Percentiles rank a stretch among this genome's conserved stretches.
These are phyloP conservation scores for Vanacampus margaritifer DNA, from an alignment of 2,113 vertebrate genomes.

Conservation along the genomic window DNA sequence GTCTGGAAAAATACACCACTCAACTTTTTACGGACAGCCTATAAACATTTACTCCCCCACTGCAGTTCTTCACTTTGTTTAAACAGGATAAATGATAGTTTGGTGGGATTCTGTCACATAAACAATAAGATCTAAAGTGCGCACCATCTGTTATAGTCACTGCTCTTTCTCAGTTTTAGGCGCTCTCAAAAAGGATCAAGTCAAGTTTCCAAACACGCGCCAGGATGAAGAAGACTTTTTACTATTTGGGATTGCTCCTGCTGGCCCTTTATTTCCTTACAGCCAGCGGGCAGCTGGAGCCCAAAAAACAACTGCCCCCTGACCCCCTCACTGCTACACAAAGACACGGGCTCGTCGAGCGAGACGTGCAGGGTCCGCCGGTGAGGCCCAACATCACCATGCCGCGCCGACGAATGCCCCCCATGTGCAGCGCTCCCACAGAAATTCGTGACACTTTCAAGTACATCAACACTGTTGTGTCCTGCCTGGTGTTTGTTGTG, in stretches of 20 bases:
- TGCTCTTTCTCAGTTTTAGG: slow-evolving; percentile 24
- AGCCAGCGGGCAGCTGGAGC: slow-evolving; percentile 53
- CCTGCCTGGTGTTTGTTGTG: slow-evolving; percentile 87
- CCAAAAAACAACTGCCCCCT: slow-evolving; percentile 8
- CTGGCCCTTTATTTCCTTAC: slow-evolving; percentile 34
- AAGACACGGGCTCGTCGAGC: slow-evolving; percentile 39
- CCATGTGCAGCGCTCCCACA: slow-evolving; percentile 77
- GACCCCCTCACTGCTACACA: slow-evolving; percentile 30
- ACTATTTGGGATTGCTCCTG: slow-evolving; percentile 40
- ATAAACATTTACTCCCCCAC: background rate
- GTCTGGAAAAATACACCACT: background rate
- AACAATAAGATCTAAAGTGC: background rate
- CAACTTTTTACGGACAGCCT: background rate
- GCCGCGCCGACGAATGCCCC: slow-evolving; percentile 62
- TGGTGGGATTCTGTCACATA: background rate
- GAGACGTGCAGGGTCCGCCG: slow-evolving; percentile 39
- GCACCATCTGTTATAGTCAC: background rate
- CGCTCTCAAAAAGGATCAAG: slow-evolving; percentile 13
- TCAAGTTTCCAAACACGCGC: slow-evolving; percentile 9
- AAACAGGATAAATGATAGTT: background rate
- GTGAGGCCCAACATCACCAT: slow-evolving; percentile 54
- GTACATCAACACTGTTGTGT: slow-evolving; percentile 91
- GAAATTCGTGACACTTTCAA: slow-evolving; percentile 89
- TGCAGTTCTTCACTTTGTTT: background rate
- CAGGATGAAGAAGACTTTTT: slow-evolving; percentile 51